These are phyloP conservation scores for Trigoniulus corallinus DNA, from an alignment of 1,140 invertebrate species.

Conservation along the genomic window DNA sequence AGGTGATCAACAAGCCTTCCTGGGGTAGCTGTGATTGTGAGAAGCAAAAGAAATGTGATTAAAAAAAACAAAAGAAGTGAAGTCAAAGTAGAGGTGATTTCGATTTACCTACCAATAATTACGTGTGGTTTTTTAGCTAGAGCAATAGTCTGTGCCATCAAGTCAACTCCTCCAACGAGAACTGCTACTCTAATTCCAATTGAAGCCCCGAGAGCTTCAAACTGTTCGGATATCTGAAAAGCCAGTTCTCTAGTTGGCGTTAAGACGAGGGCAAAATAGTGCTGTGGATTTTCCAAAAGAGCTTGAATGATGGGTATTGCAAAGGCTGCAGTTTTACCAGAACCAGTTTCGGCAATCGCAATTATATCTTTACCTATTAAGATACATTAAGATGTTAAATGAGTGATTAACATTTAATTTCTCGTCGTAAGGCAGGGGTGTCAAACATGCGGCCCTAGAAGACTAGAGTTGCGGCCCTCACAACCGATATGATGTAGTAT, in stretches of 20 bases:
- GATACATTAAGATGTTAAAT: not conserved
- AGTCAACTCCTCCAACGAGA: conserved; percentile 95
- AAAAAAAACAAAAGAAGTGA: not conserved
- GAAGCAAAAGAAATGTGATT: not conserved
- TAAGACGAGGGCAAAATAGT: conserved; percentile 83
- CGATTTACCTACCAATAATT: conserved; percentile 51
- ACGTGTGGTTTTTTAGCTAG: conserved; percentile 91
- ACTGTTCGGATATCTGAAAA: conserved; percentile 41
- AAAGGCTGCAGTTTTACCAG: conserved; percentile 96
- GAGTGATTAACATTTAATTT: not conserved
- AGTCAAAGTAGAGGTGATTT: not conserved
- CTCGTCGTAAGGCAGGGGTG: not conserved
- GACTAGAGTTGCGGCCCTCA: too few species aligned
- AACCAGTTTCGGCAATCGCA: conserved; percentile 92
- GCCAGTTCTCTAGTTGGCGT: conserved; percentile 96
- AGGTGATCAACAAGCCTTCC: conserved; percentile 77
- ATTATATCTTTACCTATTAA: conserved; percentile 72
- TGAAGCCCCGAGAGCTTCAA: conserved; percentile 38
- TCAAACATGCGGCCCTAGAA: too few species aligned
- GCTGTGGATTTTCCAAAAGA: conserved; percentile 73
- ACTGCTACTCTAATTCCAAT: conserved; percentile 91
- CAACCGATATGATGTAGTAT: too few species aligned
- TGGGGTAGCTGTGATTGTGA: conserved; percentile 46
- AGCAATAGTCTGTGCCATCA: conserved; percentile 77
- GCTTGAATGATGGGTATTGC: conserved; percentile 87